Evolutionary conservation across 2,888 invertebrate species (phyloP).

Genomic region (Dynastes maya): DNA sequence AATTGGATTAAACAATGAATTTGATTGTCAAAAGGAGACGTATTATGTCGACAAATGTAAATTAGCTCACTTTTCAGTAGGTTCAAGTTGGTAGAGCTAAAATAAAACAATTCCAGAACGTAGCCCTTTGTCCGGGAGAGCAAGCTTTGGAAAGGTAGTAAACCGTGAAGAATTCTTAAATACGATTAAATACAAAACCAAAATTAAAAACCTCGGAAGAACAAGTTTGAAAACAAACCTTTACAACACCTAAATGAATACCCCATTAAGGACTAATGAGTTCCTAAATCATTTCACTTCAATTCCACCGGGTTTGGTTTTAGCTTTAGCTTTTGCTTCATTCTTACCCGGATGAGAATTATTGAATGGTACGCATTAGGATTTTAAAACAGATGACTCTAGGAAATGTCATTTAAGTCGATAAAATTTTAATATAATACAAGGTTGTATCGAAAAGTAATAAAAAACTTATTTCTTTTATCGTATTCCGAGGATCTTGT

Average conservation of each 20-base stretch:
- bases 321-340: background rate
- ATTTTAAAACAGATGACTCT: background rate
- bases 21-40: constrained; percentile 42
- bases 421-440: too few relatives aligned
- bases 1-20: constrained; percentile 39
- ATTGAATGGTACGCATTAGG: constrained; percentile 51
- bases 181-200: constrained; percentile 56
- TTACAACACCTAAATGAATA: constrained; percentile 58
- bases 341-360: constrained; percentile 43
- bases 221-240: constrained; percentile 54
- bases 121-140: constrained; percentile 46
- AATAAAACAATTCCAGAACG: constrained; percentile 36
- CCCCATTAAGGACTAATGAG: constrained; percentile 58
- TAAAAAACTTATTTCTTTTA: constrained; percentile 3
- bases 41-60: constrained; percentile 37
- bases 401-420: background rate
- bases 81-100: background rate
- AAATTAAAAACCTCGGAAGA: constrained; percentile 55
- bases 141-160: constrained; percentile 48
- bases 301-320: constrained; percentile 43
- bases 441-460: too few relatives aligned
- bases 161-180: constrained; percentile 53
- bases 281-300: constrained; percentile 57
- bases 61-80: constrained; percentile 30
- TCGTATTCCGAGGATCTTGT: background rate